These are phyloP conservation scores for Scyliorhinus canicula DNA, from an alignment of 2,797 vertebrate species.

Conservation along the genomic window DNA sequence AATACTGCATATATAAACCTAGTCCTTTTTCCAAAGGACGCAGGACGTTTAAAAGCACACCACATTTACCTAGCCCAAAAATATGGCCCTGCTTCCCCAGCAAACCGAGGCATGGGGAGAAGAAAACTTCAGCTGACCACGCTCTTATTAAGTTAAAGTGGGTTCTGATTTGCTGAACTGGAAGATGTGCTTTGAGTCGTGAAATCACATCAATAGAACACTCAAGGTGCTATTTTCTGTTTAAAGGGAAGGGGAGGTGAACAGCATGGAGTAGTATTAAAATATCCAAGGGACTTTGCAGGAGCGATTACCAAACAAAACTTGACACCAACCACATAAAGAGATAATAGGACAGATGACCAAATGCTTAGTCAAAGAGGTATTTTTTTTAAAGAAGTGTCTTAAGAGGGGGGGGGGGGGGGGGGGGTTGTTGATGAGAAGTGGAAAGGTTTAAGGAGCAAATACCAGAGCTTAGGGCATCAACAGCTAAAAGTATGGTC, in stretches of 20 bases:
- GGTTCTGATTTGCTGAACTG: background rate
- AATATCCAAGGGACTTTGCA: background rate
- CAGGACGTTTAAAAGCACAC: background rate
- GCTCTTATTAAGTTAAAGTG: background rate
- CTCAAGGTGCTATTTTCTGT: background rate
- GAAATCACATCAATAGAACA: background rate
- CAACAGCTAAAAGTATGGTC: background rate
- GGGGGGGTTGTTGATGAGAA: background rate
- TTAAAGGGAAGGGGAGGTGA: background rate
- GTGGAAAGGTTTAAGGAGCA: background rate
- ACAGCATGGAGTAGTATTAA: background rate
- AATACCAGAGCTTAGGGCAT: background rate
- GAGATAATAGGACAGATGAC: background rate
- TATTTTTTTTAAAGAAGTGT: background rate
- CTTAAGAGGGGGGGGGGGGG: background rate
- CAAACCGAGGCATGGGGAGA: background rate
- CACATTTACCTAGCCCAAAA: background rate
- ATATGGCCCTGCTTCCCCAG: background rate
- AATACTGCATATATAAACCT: background rate
- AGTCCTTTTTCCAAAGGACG: background rate
- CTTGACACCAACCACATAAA: background rate
- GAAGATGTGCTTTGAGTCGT: background rate
- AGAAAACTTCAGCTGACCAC: background rate
- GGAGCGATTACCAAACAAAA: background rate
- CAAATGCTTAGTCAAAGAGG: background rate